Conservation (phyloP, 2,113 vertebrate genomes). For the Cacatua alba region DNA sequence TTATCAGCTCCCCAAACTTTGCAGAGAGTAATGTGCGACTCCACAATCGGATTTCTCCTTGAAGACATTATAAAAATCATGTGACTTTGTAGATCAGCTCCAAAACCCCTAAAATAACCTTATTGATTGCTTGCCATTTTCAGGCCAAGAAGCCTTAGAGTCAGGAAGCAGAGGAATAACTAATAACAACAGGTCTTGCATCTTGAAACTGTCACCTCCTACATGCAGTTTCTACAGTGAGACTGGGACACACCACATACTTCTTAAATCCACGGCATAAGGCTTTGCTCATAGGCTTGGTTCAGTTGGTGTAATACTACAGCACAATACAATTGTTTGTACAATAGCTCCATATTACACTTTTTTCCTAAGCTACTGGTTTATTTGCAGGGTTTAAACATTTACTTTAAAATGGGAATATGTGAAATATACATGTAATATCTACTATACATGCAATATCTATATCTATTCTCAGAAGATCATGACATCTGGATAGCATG, state of each 20-base stretch:
- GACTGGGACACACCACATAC: background rate
- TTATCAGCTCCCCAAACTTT: background rate
- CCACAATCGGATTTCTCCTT: background rate
- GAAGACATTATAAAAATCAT: background rate
- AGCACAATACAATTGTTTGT: background rate
- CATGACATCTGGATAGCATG: background rate
- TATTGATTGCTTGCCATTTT: rapidly evolving
- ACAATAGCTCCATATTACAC: background rate
- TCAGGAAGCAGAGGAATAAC: background rate
- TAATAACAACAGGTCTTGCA: background rate
- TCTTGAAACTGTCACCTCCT: background rate
- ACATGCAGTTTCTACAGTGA: background rate
- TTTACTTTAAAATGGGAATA: background rate
- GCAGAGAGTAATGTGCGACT: background rate
- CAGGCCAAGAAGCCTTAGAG: background rate
- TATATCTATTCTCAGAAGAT: background rate
- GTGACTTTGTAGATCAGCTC: background rate
- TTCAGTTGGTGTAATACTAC: background rate
- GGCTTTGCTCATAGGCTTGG: background rate
- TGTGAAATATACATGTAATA: background rate
- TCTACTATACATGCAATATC: background rate
- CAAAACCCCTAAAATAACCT: background rate
- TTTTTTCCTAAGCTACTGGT: background rate
- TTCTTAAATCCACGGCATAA: background rate
- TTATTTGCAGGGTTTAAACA: background rate